Evolutionary conservation across 2,888 invertebrate species (phyloP).

Genomic region (Pachydiplax longipennis): DNA sequence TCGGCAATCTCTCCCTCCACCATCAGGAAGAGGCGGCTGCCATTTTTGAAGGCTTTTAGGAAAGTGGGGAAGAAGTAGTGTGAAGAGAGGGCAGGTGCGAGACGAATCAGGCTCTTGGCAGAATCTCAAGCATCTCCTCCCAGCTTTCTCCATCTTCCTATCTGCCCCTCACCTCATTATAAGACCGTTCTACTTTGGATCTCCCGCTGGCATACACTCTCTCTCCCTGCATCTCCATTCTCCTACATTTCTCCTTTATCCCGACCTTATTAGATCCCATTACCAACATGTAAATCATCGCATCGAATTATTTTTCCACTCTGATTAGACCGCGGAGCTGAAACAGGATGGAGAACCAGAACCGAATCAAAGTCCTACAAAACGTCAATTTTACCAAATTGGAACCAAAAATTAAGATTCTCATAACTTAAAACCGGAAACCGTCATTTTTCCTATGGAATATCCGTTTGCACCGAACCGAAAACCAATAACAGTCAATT

Average conservation of each 20-base stretch:
- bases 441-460: too few relatives aligned
- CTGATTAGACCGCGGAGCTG: not conserved
- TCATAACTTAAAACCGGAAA: too few relatives aligned
- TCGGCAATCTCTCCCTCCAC: not conserved
- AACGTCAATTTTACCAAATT: too few relatives aligned
- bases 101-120: slow-evolving; percentile 22
- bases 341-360: too few relatives aligned
- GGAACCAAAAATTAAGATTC: too few relatives aligned
- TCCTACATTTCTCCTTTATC: not conserved
- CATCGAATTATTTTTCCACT: not conserved
- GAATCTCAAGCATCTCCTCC: slow-evolving; percentile 4
- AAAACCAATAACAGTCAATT: too few relatives aligned
- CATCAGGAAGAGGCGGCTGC: not conserved
- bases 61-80: not conserved
- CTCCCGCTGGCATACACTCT: slow-evolving; percentile 26
- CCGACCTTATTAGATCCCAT: not conserved
- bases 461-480: too few relatives aligned
- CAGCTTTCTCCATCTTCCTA: not conserved
- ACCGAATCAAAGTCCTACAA: too few relatives aligned
- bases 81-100: slow-evolving; percentile 10
- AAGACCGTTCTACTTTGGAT: slow-evolving; percentile 21
- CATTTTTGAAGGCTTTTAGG: not conserved
- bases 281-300: not conserved
- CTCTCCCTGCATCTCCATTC: not conserved
- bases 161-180: slow-evolving; percentile 44